Evolutionary conservation across 1,140 invertebrate species (phyloP), one percentile per base, ranked within the genome.

Genomic region (Drosophila athabasca): DNA sequence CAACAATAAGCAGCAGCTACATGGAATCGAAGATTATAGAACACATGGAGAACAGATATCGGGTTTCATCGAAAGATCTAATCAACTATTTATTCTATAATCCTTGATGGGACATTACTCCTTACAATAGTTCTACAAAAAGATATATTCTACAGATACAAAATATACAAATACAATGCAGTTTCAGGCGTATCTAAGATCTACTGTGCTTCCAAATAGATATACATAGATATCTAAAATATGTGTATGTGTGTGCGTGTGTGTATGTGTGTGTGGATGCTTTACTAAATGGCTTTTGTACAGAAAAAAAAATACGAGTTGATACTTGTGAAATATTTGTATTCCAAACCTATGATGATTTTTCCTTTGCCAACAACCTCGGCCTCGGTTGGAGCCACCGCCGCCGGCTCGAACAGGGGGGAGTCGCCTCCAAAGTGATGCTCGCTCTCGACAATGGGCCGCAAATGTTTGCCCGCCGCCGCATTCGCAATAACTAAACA

Each of bases 301-400:
- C 76, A 83, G 64, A 76, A 70, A 69, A 67, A 49, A 35, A 77
- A 49, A 35, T 82, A 72, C 68, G 81, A 82, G 61, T 19, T 1
- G 17, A 19, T 60, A 64, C 73, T 77, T 88, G 50, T 74, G 35
- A 39, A 39, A 13, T 13, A 73, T 71, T 80, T 66, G 85, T 81
- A 39, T 39, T 39, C 90, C 90, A 90, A 90, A 91, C 90, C 90
- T 91, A 91, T 91, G 64, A 91, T 91, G 68, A 91, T 90, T 77
- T 90, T 91, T 90, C 82, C 90, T 85, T 76, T 90, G 58, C 89
- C 88, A 68, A 79, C 76, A 62, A 75, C 52, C 41, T 74, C 79
- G 60, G 58, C 3, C 11, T 39, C 49, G 49, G 60, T 58, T 17
- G 64, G 67, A 60, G 17, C 19, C 51, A 19, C 49, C 43, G 54